These are phyloP conservation scores for Trematomus bernacchii DNA, from an alignment of 2,797 vertebrate species.

Conservation along the genomic window DNA sequence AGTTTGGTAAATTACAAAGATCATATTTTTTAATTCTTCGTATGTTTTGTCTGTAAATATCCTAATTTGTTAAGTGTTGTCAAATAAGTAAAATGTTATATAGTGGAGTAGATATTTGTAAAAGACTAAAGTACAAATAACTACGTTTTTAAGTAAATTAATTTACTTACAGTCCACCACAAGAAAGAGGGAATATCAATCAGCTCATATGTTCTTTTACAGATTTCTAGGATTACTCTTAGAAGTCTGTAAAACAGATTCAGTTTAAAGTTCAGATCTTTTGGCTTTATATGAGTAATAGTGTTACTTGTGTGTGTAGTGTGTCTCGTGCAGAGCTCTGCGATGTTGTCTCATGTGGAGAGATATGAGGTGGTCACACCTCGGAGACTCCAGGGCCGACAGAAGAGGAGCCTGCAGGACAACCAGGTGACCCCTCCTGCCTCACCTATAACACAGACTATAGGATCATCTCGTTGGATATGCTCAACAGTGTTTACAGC, in stretches of 20 bases:
- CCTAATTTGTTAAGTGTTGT: no score
- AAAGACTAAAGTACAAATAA: neutral
- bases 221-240: no score
- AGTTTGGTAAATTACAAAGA: no score
- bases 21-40: no score
- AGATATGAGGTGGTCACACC: constrained; percentile 84
- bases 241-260: neutral
- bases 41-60: neutral
- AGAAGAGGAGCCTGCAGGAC: constrained; percentile 67
- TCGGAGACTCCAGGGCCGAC: constrained; percentile 65
- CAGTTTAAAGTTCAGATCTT: neutral
- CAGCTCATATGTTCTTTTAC: neutral
- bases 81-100: neutral
- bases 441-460: neutral
- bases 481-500: neutral
- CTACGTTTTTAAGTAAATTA: neutral
- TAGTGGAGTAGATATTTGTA: neutral
- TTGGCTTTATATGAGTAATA: neutral
- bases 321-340: constrained; percentile 43
- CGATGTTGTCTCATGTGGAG: constrained; percentile 68
- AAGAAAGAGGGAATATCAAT: neutral
- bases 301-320: constrained; percentile 48
- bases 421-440: constrained; percentile 66
- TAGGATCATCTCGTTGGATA: neutral
- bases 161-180: no score